These are phyloP conservation scores for Seriola aureovittata DNA, from an alignment of 2,113 vertebrate genomes.

Conservation along the genomic window DNA sequence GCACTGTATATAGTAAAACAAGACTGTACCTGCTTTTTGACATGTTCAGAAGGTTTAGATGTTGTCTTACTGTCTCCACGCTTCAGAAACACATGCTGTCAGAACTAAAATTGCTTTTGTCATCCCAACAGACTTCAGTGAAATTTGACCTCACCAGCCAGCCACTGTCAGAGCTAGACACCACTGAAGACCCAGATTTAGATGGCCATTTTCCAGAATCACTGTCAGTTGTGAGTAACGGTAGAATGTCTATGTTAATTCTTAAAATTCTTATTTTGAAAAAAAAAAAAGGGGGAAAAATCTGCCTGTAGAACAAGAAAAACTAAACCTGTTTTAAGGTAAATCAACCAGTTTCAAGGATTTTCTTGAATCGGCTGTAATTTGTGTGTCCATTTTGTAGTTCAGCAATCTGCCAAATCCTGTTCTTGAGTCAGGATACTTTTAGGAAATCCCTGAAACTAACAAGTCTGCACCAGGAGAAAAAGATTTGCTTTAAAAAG, in stretches of 20 bases:
- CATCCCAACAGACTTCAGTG: conserved; percentile 64
- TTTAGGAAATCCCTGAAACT: no score
- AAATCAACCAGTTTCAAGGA: not conserved
- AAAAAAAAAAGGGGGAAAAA: no score
- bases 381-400: no score
- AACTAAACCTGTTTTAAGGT: not conserved
- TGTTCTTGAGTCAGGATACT: no score
- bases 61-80: not conserved
- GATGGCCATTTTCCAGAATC: conserved; percentile 39
- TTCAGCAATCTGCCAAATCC: no score
- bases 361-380: no score
- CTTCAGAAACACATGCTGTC: not conserved
- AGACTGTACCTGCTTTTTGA: not conserved
- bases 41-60: not conserved
- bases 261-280: no score
- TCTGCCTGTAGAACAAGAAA: no score
- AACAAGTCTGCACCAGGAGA: no score
- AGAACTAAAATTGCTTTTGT: not conserved
- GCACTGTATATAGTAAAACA: not conserved
- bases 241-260: not conserved
- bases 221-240: conserved; percentile 55
- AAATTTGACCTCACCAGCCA: conserved; percentile 60
- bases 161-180: conserved; percentile 23
- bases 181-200: conserved; percentile 40
- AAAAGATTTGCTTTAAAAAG: no score